A percentile compares a stretch with the other conserved stretches of the same genome.
phyloP scores from a whole-genome alignment of 2,113 vertebrate species.

The Podarcis cretensis region DNA sequence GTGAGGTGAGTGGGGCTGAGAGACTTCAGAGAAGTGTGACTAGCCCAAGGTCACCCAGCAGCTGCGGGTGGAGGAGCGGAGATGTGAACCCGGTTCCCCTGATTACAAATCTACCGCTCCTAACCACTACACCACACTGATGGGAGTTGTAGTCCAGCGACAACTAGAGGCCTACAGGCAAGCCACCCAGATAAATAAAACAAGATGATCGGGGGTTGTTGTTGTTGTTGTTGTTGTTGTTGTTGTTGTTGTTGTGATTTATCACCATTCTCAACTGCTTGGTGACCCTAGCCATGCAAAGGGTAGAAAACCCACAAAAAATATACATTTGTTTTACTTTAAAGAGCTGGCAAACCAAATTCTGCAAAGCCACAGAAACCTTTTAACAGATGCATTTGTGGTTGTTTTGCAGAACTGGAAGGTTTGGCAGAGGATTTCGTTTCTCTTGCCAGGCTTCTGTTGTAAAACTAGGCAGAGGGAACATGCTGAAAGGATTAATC shows the following conservation, averaged over 20 bases:
- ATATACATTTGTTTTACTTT: slow-evolving; percentile 11
- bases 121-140: no score
- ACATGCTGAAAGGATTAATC: neutral
- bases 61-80: no score
- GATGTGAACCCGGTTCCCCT: no score
- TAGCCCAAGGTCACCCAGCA: no score
- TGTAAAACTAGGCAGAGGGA: slow-evolving; percentile 9
- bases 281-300: neutral
- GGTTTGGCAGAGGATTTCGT: slow-evolving; percentile 4
- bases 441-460: slow-evolving; percentile 18
- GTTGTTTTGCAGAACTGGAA: neutral
- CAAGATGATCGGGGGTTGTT: neutral
- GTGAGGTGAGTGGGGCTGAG: no score
- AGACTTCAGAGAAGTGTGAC: no score
- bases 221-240: neutral
- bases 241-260: neutral
- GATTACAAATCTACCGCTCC: no score
- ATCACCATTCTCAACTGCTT: neutral
- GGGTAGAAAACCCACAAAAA: neutral
- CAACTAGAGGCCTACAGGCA: no score
- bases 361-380: neutral
- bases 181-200: neutral
- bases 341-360: slow-evolving; percentile 12
- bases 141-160: no score
- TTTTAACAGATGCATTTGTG: neutral